Evolutionary conservation across 2,113 vertebrate genomes (phyloP), one percentile per base, ranked within the genome.

Genomic region (Pteronura brasiliensis): DNA sequence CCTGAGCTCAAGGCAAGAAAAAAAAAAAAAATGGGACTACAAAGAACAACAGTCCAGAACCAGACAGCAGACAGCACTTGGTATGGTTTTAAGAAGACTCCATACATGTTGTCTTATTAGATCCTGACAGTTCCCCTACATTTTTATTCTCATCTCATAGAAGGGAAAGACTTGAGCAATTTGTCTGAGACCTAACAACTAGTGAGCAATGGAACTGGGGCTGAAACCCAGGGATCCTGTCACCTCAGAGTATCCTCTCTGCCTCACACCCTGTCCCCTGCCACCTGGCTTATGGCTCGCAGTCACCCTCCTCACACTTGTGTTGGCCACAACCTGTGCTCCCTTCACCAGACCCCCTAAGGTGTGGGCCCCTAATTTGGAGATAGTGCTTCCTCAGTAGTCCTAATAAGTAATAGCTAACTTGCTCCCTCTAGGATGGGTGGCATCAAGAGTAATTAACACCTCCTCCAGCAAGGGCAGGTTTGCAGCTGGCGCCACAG

Each of bases 391-490:
- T 94, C 65, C 83, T 79, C 57, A 10, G 77, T 39, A 47, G 20
- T 55, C 18, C 0, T 27, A 20, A 57, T 88, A 81, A 71, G 63
- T 14, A 36, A 29, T n/a, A 65, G 44, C 71, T 88, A 34, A 25
- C n/a, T 65, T 49, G 72, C 69, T 49, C 63, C 67, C 69, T 82
- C 77, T 65, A 4, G 88, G 63, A 72, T 23, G 44, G 63, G 34
- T 44, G 34, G 89, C 1, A 18, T 90, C 74, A 18, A 44, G 91
- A n/a, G 44, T 23, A 89, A 92, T 93, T 93, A 92, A 96, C 97
- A 95, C 76, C 61, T 52, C 90, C 80, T 96, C 93, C 95, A 97
- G 89, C 95, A 39, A 86, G 80, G 72, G 76, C 79, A 65, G 49
- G 49, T 83, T 97, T 88, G 90, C 90, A 77, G 2, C 92, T 90